phyloP scores from a whole-genome alignment of 2,113 vertebrate genomes.

The Camelus dromedarius region DNA sequence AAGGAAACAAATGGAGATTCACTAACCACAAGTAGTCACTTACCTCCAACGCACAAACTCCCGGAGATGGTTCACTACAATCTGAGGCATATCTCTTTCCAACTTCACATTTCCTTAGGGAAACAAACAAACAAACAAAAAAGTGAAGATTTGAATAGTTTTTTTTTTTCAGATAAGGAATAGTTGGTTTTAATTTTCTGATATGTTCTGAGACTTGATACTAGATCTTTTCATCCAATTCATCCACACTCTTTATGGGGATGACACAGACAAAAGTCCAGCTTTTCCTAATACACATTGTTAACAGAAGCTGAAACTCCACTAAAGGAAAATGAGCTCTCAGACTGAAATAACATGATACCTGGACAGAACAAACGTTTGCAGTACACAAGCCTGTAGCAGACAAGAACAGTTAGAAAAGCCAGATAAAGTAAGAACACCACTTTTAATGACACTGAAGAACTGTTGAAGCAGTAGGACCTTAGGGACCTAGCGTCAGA shows the following conservation, averaged over 20 bases:
- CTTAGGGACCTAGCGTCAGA: background rate
- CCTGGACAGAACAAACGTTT: background rate
- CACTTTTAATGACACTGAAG: too few relatives aligned
- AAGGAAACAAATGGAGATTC: background rate
- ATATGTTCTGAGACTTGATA: background rate
- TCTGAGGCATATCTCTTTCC: background rate
- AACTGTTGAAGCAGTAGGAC: background rate
- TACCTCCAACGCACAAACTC: background rate
- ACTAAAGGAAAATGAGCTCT: background rate
- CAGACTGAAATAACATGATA: background rate
- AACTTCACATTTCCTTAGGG: background rate
- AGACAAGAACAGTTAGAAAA: background rate
- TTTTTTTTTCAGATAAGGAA: background rate
- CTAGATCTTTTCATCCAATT: background rate
- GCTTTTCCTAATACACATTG: background rate
- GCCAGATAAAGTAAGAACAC: background rate
- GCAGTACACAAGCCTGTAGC: background rate
- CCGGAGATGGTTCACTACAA: background rate
- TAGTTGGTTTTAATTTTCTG: background rate
- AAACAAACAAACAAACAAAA: background rate
- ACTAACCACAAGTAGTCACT: background rate
- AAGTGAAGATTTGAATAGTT: background rate
- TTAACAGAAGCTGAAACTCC: background rate
- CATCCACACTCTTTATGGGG: background rate
- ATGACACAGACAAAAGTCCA: background rate